phyloP scores from a whole-genome alignment of 2,113 vertebrate genomes.

The Vimba vimba region DNA sequence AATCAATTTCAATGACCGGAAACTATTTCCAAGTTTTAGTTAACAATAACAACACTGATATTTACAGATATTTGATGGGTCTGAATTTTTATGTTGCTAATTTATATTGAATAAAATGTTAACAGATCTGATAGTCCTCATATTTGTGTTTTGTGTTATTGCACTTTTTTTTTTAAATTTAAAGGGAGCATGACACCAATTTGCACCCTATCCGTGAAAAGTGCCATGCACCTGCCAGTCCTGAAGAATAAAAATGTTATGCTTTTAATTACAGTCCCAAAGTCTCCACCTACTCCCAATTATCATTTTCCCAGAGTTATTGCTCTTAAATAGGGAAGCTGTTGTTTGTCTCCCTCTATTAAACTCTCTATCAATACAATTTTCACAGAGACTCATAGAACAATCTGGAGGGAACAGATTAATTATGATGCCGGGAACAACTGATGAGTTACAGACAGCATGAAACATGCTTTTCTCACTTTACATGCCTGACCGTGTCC shows the following conservation, averaged over 20 bases:
- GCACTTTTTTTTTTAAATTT: too few relatives aligned
- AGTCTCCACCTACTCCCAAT: background rate
- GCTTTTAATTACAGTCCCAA: background rate
- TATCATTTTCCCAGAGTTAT: background rate
- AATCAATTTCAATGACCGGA: background rate
- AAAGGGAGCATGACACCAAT: too few relatives aligned
- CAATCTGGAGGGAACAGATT: slow-evolving; percentile 15
- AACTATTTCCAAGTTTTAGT: background rate
- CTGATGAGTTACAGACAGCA: slow-evolving; percentile 9
- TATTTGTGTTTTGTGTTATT: too few relatives aligned
- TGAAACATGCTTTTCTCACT: slow-evolving; percentile 11
- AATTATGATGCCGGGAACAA: slow-evolving; percentile 19
- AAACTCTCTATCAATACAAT: slow-evolving; percentile 11
- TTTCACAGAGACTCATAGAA: slow-evolving; percentile 8
- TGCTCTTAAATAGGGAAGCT: background rate
- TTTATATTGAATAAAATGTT: background rate
- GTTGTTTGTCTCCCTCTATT: slow-evolving; percentile 24
- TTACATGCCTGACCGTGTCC: slow-evolving; percentile 6
- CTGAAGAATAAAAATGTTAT: background rate
- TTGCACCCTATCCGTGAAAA: background rate
- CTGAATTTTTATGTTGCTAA: background rate
- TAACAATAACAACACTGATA: background rate
- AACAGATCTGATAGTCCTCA: background rate
- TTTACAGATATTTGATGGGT: background rate
- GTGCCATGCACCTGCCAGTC: background rate